A percentile compares a stretch with the other conserved stretches of the same genome.
Evolutionary conservation across 2,797 vertebrate genomes (phyloP).

Genomic region (Sebastes goodei): DNA sequence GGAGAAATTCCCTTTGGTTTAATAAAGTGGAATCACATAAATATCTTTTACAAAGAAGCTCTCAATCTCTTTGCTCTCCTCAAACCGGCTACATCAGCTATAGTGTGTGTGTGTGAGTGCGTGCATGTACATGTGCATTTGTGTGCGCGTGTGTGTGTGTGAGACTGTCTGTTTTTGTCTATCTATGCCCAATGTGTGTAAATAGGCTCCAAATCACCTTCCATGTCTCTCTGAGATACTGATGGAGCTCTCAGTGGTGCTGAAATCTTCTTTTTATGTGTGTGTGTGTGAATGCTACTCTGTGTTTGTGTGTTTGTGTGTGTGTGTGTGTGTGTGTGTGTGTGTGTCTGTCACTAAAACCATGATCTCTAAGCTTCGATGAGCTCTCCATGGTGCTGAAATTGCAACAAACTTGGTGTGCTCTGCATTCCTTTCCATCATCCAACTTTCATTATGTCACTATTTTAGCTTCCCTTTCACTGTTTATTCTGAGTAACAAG

Average conservation of each 20-base stretch:
- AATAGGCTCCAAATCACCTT: conserved; percentile 1
- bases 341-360: neutral
- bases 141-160: neutral
- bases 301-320: neutral
- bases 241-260: conserved; percentile 51
- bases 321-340: neutral
- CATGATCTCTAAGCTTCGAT: neutral
- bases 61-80: neutral
- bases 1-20: neutral
- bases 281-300: neutral
- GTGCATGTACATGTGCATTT: neutral
- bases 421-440: neutral
- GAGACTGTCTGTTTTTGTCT: neutral
- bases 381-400: conserved; percentile 49
- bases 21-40: conserved; percentile 32
- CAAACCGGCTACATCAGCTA: neutral
- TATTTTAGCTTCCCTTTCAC: neutral
- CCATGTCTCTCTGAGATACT: neutral
- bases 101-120: neutral
- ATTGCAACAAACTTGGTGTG: neutral
- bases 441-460: conserved; percentile 6
- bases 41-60: conserved; percentile 16
- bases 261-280: conserved; percentile 24
- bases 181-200: neutral
- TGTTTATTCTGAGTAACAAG: conserved; percentile 22